A percentile compares a stretch with the other conserved stretches of the same genome.
phyloP scores from a whole-genome alignment of 2,797 vertebrate species.

The Alauda arvensis region DNA sequence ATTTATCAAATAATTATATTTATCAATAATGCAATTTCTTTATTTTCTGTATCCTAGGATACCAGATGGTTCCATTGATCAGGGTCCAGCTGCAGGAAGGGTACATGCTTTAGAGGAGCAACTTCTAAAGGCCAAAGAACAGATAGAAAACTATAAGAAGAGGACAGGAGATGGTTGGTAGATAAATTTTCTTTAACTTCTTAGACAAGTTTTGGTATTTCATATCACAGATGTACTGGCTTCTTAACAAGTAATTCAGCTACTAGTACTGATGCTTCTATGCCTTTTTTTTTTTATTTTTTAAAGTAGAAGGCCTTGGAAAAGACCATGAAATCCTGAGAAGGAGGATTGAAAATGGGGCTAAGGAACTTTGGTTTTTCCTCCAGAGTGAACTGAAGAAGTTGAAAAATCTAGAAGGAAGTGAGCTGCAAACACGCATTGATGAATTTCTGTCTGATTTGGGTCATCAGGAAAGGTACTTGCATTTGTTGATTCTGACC shows the following conservation, averaged over 20 bases:
- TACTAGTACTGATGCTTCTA: neutral
- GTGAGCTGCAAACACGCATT: conserved; percentile 83
- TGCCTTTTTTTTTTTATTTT: neutral
- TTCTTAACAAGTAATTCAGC: neutral
- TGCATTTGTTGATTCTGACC: neutral
- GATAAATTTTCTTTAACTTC: conserved; percentile 9
- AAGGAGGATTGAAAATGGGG: conserved; percentile 91
- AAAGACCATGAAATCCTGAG: conserved; percentile 92
- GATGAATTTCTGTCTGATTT: conserved; percentile 90
- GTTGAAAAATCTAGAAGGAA: conserved; percentile 82
- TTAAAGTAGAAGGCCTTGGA: conserved; percentile 75
- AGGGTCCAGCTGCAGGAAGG: conserved; percentile 84
- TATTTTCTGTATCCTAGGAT: conserved; percentile 77
- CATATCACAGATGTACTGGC: neutral
- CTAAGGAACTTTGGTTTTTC: conserved; percentile 97
- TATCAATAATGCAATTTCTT: conserved; percentile 14
- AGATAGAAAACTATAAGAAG: conserved; percentile 94
- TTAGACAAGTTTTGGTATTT: neutral
- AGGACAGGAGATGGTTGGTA: conserved; percentile 86
- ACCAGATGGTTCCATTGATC: conserved; percentile 91
- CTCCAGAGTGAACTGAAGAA: conserved; percentile 94
- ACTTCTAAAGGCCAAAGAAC: conserved; percentile 93
- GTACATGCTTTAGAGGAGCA: conserved; percentile 93
- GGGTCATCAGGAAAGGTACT: conserved; percentile 94
- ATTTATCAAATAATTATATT: neutral